Percentiles rank a stretch among this genome's conserved stretches.
Evolutionary conservation across 92 coral and sea anemone genomes (phyloP).

Genomic region (Plumapathes pennacea): DNA sequence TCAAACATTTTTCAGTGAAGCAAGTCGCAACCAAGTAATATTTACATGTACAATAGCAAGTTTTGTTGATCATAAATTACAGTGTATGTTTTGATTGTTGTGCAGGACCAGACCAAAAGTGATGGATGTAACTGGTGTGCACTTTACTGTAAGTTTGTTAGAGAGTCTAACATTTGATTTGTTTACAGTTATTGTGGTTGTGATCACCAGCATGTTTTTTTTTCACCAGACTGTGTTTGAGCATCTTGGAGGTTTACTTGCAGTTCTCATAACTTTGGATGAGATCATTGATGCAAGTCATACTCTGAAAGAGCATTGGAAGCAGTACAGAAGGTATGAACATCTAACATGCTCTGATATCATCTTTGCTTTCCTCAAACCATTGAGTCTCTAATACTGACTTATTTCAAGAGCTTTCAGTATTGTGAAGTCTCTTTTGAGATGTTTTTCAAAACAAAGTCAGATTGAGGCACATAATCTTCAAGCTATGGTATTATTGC

Average conservation of each 20-base stretch:
- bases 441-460: no score
- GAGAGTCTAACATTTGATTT: not conserved
- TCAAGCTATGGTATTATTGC: not conserved
- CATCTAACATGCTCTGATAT: not conserved
- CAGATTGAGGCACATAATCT: no score
- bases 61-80: not conserved
- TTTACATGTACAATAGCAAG: no score
- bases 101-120: slow-evolving; percentile 80
- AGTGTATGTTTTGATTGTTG: not conserved
- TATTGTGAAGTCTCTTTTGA: no score
- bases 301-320: slow-evolving; percentile 92
- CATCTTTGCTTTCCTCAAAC: no score
- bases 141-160: slow-evolving; percentile 74
- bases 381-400: no score
- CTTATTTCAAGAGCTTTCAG: no score
- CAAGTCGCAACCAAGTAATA: no score
- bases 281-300: slow-evolving; percentile 92
- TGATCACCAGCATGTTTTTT: not conserved
- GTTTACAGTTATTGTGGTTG: not conserved
- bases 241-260: slow-evolving; percentile 81
- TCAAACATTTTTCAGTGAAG: not conserved
- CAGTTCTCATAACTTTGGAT: slow-evolving; percentile 85
- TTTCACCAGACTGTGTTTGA: slow-evolving; percentile 87
- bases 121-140: slow-evolving; percentile 91
- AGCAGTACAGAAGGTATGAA: slow-evolving; percentile 82